These are phyloP conservation scores for Dissostichus mawsoni DNA, from an alignment of 2,113 vertebrate genomes.

Conservation along the genomic window DNA sequence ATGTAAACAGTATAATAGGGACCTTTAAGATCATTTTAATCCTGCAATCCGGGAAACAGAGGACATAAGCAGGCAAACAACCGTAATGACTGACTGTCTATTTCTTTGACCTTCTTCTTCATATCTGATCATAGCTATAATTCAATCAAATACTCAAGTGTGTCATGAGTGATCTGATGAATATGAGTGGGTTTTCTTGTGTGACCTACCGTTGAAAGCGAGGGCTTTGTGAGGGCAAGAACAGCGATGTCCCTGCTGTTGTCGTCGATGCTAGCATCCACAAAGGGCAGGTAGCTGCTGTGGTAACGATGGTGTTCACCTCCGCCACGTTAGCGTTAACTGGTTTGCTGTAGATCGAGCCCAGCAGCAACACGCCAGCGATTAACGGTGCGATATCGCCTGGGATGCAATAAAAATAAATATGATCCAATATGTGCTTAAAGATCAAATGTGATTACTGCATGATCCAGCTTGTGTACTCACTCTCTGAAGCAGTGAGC, in stretches of 20 bases:
- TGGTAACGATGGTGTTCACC: slow-evolving; percentile 91
- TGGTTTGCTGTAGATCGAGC: slow-evolving; percentile 88
- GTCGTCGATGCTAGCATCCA: slow-evolving; percentile 90
- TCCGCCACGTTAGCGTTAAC: slow-evolving; percentile 82
- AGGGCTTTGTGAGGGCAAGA: slow-evolving; percentile 86
- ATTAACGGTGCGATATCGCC: slow-evolving; percentile 85
- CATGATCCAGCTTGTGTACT: slow-evolving; percentile 55
- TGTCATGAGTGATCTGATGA: not conserved
- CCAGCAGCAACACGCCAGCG: slow-evolving; percentile 89
- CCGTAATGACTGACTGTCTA: not conserved
- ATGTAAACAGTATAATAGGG: too few relatives aligned
- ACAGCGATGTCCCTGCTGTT: slow-evolving; percentile 93
- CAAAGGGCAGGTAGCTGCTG: slow-evolving; percentile 90
- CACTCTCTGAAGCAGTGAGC: slow-evolving; percentile 94
- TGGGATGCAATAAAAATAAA: slow-evolving; percentile 44
- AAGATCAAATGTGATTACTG: not conserved
- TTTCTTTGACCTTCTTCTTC: not conserved
- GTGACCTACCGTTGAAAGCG: slow-evolving; percentile 86
- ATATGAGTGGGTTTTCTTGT: not conserved
- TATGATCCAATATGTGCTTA: not conserved
- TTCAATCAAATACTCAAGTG: not conserved
- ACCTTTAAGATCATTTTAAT: slow-evolving; percentile 31
- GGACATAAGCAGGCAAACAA: slow-evolving; percentile 18
- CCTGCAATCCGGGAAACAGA: slow-evolving; percentile 13
- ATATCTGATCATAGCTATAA: not conserved